Conservation (phyloP, 2,888 invertebrate genomes). For the Pseudococcus longispinus region DNA sequence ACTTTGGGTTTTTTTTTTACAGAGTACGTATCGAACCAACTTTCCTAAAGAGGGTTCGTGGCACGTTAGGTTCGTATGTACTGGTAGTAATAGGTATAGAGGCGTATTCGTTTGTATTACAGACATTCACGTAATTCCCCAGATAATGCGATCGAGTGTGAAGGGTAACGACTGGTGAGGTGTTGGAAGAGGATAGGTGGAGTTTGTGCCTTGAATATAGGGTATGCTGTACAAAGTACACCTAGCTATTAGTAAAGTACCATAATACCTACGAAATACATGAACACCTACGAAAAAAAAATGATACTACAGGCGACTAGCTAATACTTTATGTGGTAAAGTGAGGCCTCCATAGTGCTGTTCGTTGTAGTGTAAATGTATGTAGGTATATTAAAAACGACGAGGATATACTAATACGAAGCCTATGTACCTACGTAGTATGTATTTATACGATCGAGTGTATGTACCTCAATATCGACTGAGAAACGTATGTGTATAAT, state of each 20-base stretch:
- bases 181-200: background rate
- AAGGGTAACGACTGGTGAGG: background rate
- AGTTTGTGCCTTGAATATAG: background rate
- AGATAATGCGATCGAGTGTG: background rate
- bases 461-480: background rate
- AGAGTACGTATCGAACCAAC: background rate
- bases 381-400: background rate
- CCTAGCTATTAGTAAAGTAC: background rate
- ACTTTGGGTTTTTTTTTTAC: background rate
- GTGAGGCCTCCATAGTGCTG: background rate
- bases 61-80: background rate
- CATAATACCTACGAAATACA: background rate
- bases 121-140: background rate
- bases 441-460: background rate
- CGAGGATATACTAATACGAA: background rate
- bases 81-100: background rate
- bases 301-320: background rate
- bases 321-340: background rate
- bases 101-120: conserved; percentile 6
- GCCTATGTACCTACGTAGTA: no score
- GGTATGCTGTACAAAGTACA: background rate
- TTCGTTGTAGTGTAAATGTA: background rate
- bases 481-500: background rate
- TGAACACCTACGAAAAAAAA: background rate
- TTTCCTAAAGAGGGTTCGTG: background rate